Conservation (phyloP, 2,113 vertebrate genomes). For the Micromys minutus region DNA sequence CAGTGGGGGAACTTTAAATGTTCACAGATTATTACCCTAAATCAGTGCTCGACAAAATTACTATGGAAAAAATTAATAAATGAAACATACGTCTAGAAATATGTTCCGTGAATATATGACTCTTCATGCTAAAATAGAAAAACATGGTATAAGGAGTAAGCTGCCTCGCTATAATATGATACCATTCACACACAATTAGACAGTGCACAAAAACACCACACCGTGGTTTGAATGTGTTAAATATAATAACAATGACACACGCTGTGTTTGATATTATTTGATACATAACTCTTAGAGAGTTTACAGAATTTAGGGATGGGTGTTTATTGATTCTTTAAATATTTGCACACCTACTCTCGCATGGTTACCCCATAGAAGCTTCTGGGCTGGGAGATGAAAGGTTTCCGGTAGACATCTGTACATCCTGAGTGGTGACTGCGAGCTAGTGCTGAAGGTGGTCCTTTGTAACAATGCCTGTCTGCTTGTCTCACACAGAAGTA, state of each 20-base stretch:
- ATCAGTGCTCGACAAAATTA: neutral
- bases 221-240: neutral
- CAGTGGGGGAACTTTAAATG: neutral
- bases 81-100: neutral
- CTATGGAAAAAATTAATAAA: neutral
- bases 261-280: neutral
- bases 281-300: neutral
- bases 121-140: slow-evolving; percentile 31
- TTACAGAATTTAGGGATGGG: neutral
- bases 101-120: neutral
- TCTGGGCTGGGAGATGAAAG: neutral
- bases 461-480: neutral
- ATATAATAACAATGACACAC: neutral
- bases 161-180: neutral
- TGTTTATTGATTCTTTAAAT: neutral
- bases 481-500: slow-evolving; percentile 42
- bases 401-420: neutral
- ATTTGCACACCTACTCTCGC: neutral
- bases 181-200: neutral
- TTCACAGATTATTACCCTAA: neutral
- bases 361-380: neutral
- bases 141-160: neutral
- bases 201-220: neutral
- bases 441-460: neutral
- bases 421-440: neutral